Conservation (phyloP, 2,113 vertebrate genomes). For the Chloebia gouldiae region DNA sequence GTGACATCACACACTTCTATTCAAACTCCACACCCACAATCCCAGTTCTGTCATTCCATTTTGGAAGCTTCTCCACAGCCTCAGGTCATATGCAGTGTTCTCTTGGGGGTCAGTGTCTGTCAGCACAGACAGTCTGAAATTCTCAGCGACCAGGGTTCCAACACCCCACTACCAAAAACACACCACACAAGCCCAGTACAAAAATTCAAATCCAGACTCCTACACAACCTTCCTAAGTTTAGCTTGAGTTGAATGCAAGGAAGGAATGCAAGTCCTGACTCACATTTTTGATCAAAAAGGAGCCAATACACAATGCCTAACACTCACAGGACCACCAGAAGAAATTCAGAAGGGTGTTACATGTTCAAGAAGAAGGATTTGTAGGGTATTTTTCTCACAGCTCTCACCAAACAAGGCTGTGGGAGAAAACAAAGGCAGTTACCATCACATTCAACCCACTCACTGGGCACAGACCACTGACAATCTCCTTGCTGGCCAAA, state of each 20-base stretch:
- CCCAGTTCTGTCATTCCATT: background rate
- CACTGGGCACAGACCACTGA: background rate
- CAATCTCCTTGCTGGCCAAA: background rate
- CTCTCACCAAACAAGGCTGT: background rate
- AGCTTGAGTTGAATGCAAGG: background rate
- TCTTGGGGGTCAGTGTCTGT: background rate
- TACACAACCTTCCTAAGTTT: background rate
- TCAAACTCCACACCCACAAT: background rate
- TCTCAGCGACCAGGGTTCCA: background rate
- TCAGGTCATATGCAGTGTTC: background rate
- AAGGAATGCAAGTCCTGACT: background rate
- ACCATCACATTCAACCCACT: no score
- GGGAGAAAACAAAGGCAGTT: background rate
- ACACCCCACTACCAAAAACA: background rate
- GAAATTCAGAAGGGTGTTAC: background rate
- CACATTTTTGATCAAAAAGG: background rate
- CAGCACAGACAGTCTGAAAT: background rate
- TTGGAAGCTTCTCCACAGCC: background rate
- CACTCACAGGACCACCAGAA: background rate
- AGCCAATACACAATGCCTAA: background rate
- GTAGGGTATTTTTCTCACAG: background rate
- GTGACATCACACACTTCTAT: background rate
- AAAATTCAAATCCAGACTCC: background rate
- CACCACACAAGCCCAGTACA: background rate
- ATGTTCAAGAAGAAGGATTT: background rate